Base-by-base conservation (phyloP, 2,113 vertebrate species). In the Alexandromys fortis region DNA sequence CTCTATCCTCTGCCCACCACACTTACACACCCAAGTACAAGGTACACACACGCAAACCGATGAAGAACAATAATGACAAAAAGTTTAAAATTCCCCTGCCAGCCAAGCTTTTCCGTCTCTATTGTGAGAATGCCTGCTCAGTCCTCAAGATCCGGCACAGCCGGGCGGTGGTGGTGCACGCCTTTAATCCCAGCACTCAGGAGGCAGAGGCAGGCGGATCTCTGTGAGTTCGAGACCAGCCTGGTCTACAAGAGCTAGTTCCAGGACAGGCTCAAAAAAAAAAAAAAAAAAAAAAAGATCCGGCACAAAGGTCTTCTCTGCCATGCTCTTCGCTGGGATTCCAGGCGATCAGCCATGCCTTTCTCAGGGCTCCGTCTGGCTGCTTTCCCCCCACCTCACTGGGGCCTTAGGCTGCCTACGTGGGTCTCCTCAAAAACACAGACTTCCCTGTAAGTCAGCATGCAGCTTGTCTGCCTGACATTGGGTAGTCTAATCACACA, bases 91-190 rank as follows among this genome's bases (percentile, higher is more conserved):
- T 65, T 65, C 38, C 58, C 8, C 58, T 30, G 11, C 49, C 35
- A 65, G 11, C n/a, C 83, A 61, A 94, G 79, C 0, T 33, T 83
- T 61, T 86, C 75, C 3, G 63, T n/a, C 19, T 19, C 21, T 7
- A 33, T 58, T 22, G 7, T 21, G 78, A 30, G 17, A 88, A 88
- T 58, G 33, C 65, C 49, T 91, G 77, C 26, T 77, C 73, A 87
- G 42, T 79, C 73, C 87, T 94, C 87, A 68, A 94, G 97, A 73
- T 33, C 76, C 45, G 72, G 63, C 4, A 12, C 52, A 45, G n/a
- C n/a, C n/a, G n/a, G n/a, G n/a, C n/a, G n/a, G n/a, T n/a, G n/a
- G n/a, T n/a, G n/a, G n/a, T n/a, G n/a, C n/a, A n/a, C n/a, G n/a
- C n/a, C n/a, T n/a, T n/a, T n/a, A n/a, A n/a, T n/a, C n/a, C n/a